Evolutionary conservation across 1,140 invertebrate species (phyloP), one percentile per base, ranked within the genome.

Genomic region (Magallana ariakensis): DNA sequence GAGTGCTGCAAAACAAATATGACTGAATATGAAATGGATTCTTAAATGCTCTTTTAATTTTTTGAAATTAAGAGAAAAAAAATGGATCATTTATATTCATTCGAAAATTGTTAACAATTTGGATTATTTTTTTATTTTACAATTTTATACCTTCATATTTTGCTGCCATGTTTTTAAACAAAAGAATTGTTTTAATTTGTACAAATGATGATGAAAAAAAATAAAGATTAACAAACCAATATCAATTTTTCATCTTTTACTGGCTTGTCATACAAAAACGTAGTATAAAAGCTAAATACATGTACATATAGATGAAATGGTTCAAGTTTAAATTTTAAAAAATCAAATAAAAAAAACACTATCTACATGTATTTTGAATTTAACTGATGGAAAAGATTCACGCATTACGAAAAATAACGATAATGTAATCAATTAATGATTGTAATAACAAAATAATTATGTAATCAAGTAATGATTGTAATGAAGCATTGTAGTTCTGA

Each of bases 91-190:
- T 75, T 75, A 75, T 75, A 75, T 22, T 75, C 66, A 75, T 75
- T 26, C 26, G 22, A 70, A 75, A 26, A 75, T 75, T 75, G 66
- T 75, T 75, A 75, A 75, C 66, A 75, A 46, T 75, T 26, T 70
- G 62, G 62, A 70, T 19, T 22, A 22, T 33, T 75, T 75, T 26
- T 26, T 26, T 75, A 75, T 75, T 75, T 75, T 75, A 75, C 66
- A 75, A 26, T 75, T 75, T 75, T 75, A 75, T 75, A 75, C 66
- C 9, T 75, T 75, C 9, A 33, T 75, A 75, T 75, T 33, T 75
- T 75, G 26, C 26, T 75, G 66, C 13, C 66, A 75, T 75, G 15
- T 75, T 75, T 75, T 75, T 75, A 0, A 19, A 75, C 8, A 75
- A 26, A 26, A 26, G 22, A 22, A 13, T 75, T 75, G 19, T 75